Evolutionary conservation across 2,888 invertebrate genomes (phyloP), one percentile per base, ranked within the genome.

Genomic region (Dexiosoma caninum): DNA sequence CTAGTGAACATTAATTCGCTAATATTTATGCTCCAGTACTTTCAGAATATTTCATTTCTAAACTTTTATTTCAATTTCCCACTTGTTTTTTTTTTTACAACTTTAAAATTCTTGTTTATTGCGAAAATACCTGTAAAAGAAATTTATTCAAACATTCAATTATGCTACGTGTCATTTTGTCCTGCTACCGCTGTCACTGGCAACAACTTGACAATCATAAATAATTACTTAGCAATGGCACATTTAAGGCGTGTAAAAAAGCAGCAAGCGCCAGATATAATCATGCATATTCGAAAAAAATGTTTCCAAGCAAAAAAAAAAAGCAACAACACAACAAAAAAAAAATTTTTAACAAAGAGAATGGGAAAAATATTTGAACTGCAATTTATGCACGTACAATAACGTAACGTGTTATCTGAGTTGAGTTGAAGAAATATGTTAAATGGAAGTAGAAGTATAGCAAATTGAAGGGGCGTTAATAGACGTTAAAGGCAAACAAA

Each of bases 141-240:
- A 12, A 35, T 23, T 66, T 66, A 64, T 35, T 71, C 35, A 64
- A 71, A 42, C 71, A 66, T 78, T 78, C 64, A 78, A 71, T 78
- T 78, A 78, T 59, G 64, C 40, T 57, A 77, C 77, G 70, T 77
- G 77, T 57, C 77, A 77, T 57, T 35, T 62, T 55, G 55, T 71
- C 37, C 40, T 64, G 64, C 66, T 37, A 10, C 35, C 8, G 16
- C 59, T 66, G 71, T 72, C 66, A 66, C 51, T 40, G 16, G 21
- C 19, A 53, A 59, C 40, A 40, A 69, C 64, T 70, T 69, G 51
- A 70, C 69, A 67, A 59, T 75, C 74, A 80, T 80, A 80, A 80
- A 80, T 80, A 80, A 80, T 80, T 75, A 66, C 75, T 75, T 75
- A 53, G 75, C 70, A 80, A 62, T 74, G 75, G 64, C 46, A 75